Conservation (phyloP, 2,113 vertebrate species). For the Cinclus mexicanus region DNA sequence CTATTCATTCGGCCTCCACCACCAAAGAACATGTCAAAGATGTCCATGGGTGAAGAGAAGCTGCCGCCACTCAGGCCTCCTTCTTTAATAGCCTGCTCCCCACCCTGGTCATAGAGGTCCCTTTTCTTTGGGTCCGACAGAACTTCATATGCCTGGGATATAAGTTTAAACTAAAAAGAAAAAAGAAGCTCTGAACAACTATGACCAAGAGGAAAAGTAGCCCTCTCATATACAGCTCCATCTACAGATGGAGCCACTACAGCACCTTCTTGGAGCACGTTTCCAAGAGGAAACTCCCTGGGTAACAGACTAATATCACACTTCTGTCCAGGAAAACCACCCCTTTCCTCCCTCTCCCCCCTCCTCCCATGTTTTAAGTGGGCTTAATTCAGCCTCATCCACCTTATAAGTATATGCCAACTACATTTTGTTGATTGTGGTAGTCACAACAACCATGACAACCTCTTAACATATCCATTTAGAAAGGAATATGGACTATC, state of each 20-base stretch:
- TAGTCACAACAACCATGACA: neutral
- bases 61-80: slow-evolving; percentile 84
- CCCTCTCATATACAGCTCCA: slow-evolving; percentile 8
- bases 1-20: slow-evolving; percentile 92
- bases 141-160: slow-evolving; percentile 98
- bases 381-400: neutral
- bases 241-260: neutral
- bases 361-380: neutral
- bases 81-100: slow-evolving; percentile 97
- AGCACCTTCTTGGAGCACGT: neutral
- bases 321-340: neutral
- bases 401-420: neutral
- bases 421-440: neutral
- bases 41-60: slow-evolving; percentile 93
- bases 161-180: slow-evolving; percentile 92
- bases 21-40: slow-evolving; percentile 99
- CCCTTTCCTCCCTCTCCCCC: neutral
- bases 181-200: slow-evolving; percentile 63
- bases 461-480: neutral
- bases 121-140: slow-evolving; percentile 94
- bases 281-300: neutral
- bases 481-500: neutral
- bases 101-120: slow-evolving; percentile 94
- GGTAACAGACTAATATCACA: neutral
- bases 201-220: slow-evolving; percentile 46